Conservation (phyloP, 2,113 vertebrate genomes). For the Tragelaphus scriptus region DNA sequence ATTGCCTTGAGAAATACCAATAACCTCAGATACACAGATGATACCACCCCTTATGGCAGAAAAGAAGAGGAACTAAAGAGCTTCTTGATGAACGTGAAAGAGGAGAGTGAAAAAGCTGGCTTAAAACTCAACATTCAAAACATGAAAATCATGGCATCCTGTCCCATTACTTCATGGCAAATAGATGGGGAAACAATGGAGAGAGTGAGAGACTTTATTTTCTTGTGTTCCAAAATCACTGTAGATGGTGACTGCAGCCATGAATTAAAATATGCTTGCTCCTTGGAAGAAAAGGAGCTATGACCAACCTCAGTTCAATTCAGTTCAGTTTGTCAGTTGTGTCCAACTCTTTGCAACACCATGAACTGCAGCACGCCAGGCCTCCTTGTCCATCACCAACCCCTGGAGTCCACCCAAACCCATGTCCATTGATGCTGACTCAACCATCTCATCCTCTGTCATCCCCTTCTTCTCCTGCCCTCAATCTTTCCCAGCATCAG, state of each 20-base stretch:
- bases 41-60: background rate
- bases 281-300: background rate
- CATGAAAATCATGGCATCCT: background rate
- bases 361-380: background rate
- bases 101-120: background rate
- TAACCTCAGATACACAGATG: fast-evolving
- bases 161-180: background rate
- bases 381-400: background rate
- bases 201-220: background rate
- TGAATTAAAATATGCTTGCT: background rate
- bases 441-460: background rate
- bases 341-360: background rate
- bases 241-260: background rate
- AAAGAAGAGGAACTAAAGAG: background rate
- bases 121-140: background rate
- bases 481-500: background rate
- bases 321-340: fast-evolving
- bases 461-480: background rate
- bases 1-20: background rate
- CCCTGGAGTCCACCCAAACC: background rate
- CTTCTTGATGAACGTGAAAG: background rate
- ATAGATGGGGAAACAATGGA: background rate
- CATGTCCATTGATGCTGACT: background rate
- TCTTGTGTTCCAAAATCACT: background rate
- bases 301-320: background rate